Conservation (phyloP, 1,140 invertebrate species). For the Radopholus similis region DNA sequence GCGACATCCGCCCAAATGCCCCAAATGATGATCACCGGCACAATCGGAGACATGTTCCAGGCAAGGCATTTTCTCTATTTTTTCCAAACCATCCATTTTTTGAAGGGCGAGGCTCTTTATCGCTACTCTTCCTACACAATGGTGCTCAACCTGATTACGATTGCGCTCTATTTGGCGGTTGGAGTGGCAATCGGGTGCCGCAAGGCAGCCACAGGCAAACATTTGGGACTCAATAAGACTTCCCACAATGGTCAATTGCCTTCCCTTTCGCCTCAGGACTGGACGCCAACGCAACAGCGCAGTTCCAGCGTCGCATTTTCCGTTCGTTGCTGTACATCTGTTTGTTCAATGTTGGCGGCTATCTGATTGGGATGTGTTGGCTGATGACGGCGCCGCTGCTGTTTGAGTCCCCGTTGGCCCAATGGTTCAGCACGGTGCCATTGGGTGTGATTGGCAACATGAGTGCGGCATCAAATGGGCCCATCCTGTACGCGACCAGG, state of each 20-base stretch:
- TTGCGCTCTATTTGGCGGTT: background rate
- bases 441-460: background rate
- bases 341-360: slow-evolving; percentile 5
- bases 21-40: background rate
- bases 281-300: background rate
- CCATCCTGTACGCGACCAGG: slow-evolving; percentile 7
- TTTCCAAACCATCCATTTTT: background rate
- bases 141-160: background rate
- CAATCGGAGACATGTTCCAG: background rate
- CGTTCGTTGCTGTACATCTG: slow-evolving; percentile 1
- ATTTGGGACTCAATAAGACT: background rate
- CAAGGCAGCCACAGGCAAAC: too few species aligned
- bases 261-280: background rate
- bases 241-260: background rate
- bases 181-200: background rate
- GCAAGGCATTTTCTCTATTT: background rate
- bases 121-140: background rate
- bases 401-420: background rate
- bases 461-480: background rate
- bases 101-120: background rate
- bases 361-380: background rate
- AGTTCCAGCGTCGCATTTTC: background rate
- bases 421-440: background rate
- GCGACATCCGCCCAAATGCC: background rate
- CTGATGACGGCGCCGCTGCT: background rate